These are phyloP conservation scores for Epizoanthus scotinus DNA, from an alignment of 92 coral and sea anemone genomes.

Conservation along the genomic window DNA sequence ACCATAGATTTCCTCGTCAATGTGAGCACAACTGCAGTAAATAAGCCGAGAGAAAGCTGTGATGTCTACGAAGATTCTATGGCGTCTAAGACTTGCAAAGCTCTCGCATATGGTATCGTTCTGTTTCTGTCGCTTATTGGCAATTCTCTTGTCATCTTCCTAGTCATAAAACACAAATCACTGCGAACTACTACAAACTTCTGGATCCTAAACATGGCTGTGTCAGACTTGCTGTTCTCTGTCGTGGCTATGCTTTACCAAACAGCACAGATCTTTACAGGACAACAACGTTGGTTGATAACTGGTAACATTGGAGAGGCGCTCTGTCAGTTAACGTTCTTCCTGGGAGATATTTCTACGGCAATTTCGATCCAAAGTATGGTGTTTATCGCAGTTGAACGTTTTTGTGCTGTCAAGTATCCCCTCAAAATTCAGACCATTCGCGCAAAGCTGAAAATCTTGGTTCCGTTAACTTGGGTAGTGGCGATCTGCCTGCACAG, in stretches of 20 bases:
- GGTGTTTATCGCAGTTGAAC: conserved; percentile 17
- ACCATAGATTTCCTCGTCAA: no score
- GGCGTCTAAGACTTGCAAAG: neutral
- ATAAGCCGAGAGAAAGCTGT: neutral
- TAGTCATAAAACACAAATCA: conserved; percentile 1
- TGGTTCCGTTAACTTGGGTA: conserved; percentile 18
- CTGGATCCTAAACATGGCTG: conserved; percentile 29
- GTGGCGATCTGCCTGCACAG: neutral
- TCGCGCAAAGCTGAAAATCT: neutral
- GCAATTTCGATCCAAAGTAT: conserved; percentile 23
- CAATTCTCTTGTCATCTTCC: neutral
- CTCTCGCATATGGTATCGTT: conserved; percentile 1
- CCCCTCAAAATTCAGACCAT: neutral
- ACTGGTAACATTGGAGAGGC: neutral
- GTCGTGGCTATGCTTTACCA: conserved; percentile 11
- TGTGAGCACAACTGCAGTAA: no score
- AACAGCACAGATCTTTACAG: conserved; percentile 21
- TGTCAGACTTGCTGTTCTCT: conserved; percentile 28
- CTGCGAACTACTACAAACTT: conserved; percentile 15
- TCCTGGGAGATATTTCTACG: conserved; percentile 20
- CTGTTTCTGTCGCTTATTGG: conserved; percentile 3
- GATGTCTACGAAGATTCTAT: conserved; percentile 11
- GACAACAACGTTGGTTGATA: conserved; percentile 7
- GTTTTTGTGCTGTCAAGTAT: conserved; percentile 25
- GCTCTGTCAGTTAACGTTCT: conserved; percentile 6